Evolutionary conservation across 2,888 invertebrate species (phyloP).

Genomic region (Spicauda simplicius): DNA sequence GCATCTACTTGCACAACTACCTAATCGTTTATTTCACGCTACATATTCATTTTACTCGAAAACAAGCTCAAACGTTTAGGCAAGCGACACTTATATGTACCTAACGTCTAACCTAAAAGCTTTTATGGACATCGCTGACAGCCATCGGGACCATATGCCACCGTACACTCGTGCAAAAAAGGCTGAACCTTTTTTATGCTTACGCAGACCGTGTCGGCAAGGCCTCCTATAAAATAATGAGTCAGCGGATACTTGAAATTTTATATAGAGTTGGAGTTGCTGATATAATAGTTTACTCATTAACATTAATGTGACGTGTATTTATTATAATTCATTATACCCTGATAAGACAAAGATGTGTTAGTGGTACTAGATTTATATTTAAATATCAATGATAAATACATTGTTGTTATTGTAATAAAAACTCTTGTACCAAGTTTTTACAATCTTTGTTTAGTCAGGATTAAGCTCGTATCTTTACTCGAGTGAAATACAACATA

Average conservation of each 20-base stretch:
- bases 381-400: neutral
- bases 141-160: slow-evolving; percentile 73
- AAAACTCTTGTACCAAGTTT: neutral
- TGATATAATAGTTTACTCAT: neutral
- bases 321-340: neutral
- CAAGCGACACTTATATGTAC: slow-evolving; percentile 42
- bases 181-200: neutral
- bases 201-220: slow-evolving; percentile 14
- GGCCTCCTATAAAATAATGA: slow-evolving; percentile 24
- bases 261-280: neutral
- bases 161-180: slow-evolving; percentile 63
- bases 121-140: slow-evolving; percentile 74
- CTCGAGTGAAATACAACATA: too few relatives aligned
- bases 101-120: slow-evolving; percentile 65
- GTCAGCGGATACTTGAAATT: slow-evolving; percentile 1
- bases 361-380: neutral
- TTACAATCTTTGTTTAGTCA: neutral
- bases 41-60: slow-evolving; percentile 4
- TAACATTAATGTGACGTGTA: neutral
- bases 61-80: slow-evolving; percentile 37
- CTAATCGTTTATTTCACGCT: neutral
- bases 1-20: neutral
- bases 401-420: neutral
- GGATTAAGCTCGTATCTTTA: neutral
- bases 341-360: neutral